These are phyloP conservation scores for Anthoscopus minutus DNA, from an alignment of 2,113 vertebrate genomes.

Conservation along the genomic window DNA sequence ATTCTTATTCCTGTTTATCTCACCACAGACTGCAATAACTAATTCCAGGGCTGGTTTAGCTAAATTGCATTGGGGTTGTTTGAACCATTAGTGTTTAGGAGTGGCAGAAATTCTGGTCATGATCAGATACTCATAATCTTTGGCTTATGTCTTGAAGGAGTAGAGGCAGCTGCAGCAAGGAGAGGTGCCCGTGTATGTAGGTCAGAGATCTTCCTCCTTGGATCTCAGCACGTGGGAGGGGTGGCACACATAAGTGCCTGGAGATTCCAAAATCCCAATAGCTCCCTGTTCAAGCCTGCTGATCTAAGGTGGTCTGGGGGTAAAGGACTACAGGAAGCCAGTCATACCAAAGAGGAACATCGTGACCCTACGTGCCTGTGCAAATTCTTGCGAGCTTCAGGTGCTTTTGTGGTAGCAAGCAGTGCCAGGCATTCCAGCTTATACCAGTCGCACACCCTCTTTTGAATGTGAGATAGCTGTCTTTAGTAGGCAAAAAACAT, in stretches of 20 bases:
- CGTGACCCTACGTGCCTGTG: rapidly evolving
- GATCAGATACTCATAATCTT: not conserved
- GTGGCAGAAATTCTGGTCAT: not conserved
- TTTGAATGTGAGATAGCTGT: not conserved
- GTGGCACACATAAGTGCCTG: not conserved
- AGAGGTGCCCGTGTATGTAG: not conserved
- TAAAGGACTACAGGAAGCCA: not conserved
- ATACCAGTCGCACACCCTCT: not conserved
- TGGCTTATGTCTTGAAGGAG: not conserved
- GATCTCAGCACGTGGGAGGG: not conserved
- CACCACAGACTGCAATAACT: not conserved
- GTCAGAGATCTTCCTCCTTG: not conserved
- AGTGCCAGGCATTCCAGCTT: not conserved
- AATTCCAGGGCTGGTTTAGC: not conserved
- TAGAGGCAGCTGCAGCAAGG: not conserved
- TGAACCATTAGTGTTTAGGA: not conserved
- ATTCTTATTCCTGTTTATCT: not conserved
- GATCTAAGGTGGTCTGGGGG: rapidly evolving
- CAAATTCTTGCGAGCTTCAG: not conserved
- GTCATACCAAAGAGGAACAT: not conserved
- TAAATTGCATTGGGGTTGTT: rapidly evolving
- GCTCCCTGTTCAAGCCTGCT: not conserved
- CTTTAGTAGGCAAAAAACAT: not conserved
- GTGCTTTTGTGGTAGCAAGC: not conserved
- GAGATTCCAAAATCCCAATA: not conserved